A percentile compares a stretch with the other conserved stretches of the same genome.
phyloP scores from a whole-genome alignment of 2,113 vertebrate species.

The Rhinoptilus africanus region DNA sequence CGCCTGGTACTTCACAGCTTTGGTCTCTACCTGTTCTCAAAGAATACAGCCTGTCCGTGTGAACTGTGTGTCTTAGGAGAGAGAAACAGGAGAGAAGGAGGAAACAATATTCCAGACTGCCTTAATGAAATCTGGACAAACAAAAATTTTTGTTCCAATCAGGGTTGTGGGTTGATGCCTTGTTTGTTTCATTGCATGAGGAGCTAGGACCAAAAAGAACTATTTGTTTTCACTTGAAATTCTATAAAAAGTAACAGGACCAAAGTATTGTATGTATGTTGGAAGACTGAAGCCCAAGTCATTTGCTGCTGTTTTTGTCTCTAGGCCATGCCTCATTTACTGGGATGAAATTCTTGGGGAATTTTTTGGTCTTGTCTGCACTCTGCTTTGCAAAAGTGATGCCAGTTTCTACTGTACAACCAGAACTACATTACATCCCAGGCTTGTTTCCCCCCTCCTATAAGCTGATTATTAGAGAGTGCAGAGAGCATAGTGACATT shows the following conservation, averaged over 20 bases:
- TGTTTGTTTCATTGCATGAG: slow-evolving; percentile 11
- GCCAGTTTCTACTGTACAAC: background rate
- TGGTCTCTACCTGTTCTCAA: slow-evolving; percentile 22
- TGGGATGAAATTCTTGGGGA: slow-evolving; percentile 46
- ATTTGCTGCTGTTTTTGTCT: slow-evolving; percentile 58
- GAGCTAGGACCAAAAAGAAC: slow-evolving; percentile 17
- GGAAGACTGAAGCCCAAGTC: slow-evolving; percentile 33
- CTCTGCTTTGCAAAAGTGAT: background rate
- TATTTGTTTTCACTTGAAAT: slow-evolving; percentile 35
- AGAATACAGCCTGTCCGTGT: background rate
- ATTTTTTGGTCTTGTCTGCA: slow-evolving; percentile 24
- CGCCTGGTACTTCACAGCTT: background rate
- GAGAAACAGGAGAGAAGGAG: slow-evolving; percentile 1
- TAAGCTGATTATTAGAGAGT: background rate
- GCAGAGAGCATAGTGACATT: slow-evolving; percentile 52
- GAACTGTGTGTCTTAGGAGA: background rate
- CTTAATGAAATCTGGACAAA: slow-evolving; percentile 51
- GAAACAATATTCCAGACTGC: background rate
- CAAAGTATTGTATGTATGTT: slow-evolving; percentile 29
- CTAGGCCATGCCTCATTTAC: slow-evolving; percentile 54
- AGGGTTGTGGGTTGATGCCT: background rate
- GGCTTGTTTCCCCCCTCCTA: background rate
- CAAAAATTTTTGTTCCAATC: background rate
- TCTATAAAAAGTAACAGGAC: slow-evolving; percentile 45
- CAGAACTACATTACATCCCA: background rate